Conservation (phyloP, 2,113 vertebrate genomes). For the Tupaia chinensis region DNA sequence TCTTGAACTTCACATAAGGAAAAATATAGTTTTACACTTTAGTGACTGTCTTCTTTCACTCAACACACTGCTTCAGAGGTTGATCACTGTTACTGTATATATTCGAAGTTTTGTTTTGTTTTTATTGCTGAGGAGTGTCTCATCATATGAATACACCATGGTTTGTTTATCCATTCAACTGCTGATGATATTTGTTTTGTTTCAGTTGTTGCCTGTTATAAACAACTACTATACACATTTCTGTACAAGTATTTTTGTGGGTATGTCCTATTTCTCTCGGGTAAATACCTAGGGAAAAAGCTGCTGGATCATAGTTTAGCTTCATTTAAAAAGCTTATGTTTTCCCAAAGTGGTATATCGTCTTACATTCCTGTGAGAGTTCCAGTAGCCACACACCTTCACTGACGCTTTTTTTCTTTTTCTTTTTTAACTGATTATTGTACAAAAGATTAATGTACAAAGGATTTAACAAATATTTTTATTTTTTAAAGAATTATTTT, state of each 20-base stretch:
- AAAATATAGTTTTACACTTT: neutral
- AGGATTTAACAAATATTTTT: too few relatives aligned
- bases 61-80: neutral
- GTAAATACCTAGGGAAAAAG: neutral
- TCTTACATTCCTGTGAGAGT: neutral
- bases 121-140: neutral
- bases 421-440: too few relatives aligned
- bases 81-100: neutral
- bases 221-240: neutral
- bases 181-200: neutral
- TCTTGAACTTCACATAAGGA: neutral
- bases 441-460: too few relatives aligned
- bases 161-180: neutral
- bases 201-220: neutral
- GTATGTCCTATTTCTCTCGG: neutral
- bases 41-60: slow-evolving; percentile 24
- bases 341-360: neutral
- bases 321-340: neutral
- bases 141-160: neutral
- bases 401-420: too few relatives aligned
- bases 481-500: too few relatives aligned
- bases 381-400: neutral
- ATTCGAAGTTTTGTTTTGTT: neutral
- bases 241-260: slow-evolving; percentile 9
- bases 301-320: neutral